phyloP scores from a whole-genome alignment of 2,888 invertebrate species.

The Trichogramma evanescens region DNA sequence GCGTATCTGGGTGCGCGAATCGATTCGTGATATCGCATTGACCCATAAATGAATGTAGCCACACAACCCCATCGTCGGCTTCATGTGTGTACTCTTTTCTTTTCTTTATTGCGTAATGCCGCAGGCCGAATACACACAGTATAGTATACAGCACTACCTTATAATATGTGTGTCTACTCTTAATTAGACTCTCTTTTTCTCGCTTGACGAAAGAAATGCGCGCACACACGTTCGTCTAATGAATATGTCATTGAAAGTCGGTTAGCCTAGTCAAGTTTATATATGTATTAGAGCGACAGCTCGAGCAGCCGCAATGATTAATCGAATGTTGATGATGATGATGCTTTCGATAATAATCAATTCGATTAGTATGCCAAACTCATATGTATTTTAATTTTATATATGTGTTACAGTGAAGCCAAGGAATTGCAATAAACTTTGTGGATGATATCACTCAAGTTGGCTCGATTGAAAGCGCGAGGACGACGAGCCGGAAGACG shows the following conservation, averaged over 20 bases:
- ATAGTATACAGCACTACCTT: too few species aligned
- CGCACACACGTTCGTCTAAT: too few species aligned
- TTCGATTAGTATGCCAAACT: too few species aligned
- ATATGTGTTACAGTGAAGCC: too few species aligned
- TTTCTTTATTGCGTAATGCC: neutral
- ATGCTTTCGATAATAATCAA: too few species aligned
- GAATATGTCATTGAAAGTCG: too few species aligned
- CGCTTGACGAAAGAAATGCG: too few species aligned
- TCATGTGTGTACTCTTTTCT: neutral
- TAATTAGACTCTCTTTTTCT: neutral
- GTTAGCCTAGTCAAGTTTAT: too few species aligned
- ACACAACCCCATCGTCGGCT: neutral
- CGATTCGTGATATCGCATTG: constrained; percentile 19
- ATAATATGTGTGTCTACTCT: neutral
- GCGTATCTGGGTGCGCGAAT: neutral
- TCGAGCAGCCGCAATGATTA: neutral
- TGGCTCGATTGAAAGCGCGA: constrained; percentile 2
- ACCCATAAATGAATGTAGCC: constrained; percentile 13
- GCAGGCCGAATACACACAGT: too few species aligned
- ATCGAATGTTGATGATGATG: too few species aligned
- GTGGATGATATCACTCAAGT: neutral
- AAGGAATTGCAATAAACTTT: too few species aligned
- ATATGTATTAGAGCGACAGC: neutral
- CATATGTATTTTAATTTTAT: too few species aligned
- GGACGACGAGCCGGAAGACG: constrained; percentile 24